These are phyloP conservation scores for Zaprionus camerounensis DNA, from an alignment of 1,140 invertebrate genomes.

Conservation along the genomic window DNA sequence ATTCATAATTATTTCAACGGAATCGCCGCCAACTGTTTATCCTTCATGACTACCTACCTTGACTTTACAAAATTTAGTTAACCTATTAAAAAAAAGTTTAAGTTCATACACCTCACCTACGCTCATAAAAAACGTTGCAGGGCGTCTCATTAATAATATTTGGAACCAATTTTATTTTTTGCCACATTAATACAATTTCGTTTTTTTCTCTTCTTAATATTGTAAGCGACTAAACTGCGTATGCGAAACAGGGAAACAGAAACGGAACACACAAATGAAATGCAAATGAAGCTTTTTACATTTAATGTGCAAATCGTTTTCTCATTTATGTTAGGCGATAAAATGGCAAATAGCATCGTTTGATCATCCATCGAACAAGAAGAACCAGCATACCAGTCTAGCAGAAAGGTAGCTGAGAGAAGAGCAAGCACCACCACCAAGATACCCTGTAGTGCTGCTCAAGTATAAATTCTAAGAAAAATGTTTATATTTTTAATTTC, in stretches of 20 bases:
- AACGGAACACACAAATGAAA: slow-evolving; percentile 41
- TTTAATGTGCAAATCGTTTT: slow-evolving; percentile 56
- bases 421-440: not conserved
- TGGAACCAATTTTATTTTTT: slow-evolving; percentile 6
- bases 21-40: not conserved
- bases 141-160: slow-evolving; percentile 51
- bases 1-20: not conserved
- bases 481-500: too few relatives aligned
- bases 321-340: slow-evolving; percentile 57
- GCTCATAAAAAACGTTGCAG: slow-evolving; percentile 65
- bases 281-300: slow-evolving; percentile 46
- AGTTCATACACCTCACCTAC: slow-evolving; percentile 43
- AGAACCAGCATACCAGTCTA: slow-evolving; percentile 3
- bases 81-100: not conserved
- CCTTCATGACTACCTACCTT: not conserved
- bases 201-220: slow-evolving; percentile 5
- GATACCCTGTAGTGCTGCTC: not conserved
- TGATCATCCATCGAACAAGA: slow-evolving; percentile 37
- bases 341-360: slow-evolving; percentile 36
- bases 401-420: not conserved
- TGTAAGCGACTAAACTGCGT: not conserved
- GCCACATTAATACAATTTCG: not conserved
- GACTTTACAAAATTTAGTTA: not conserved
- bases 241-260: slow-evolving; percentile 9
- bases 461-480: too few relatives aligned